phyloP scores from a whole-genome alignment of 2,888 invertebrate species.

The Brachypalpus laphriformis region DNA sequence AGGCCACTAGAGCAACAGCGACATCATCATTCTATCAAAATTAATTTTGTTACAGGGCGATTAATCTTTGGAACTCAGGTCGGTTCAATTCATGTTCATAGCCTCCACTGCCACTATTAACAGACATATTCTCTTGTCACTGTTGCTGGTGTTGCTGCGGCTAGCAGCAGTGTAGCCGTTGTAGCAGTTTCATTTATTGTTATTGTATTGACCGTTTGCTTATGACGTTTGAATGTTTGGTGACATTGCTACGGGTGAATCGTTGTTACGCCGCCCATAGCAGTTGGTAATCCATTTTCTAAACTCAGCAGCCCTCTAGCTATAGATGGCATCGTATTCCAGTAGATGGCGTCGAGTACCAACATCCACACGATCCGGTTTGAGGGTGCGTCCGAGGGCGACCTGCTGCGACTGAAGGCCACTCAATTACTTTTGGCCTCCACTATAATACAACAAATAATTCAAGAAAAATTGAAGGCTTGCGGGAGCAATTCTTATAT shows the following conservation, averaged over 20 bases:
- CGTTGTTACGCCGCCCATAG: constrained; percentile 77
- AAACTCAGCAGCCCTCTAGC: constrained; percentile 80
- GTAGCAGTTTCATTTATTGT: constrained; percentile 62
- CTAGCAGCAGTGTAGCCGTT: no score
- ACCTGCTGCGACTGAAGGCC: constrained; percentile 75
- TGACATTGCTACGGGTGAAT: constrained; percentile 82
- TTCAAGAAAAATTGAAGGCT: no score
- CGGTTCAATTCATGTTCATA: constrained; percentile 77
- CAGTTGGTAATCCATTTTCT: constrained; percentile 79
- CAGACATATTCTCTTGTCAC: constrained; percentile 72
- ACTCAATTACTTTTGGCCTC: constrained; percentile 59
- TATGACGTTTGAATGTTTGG: constrained; percentile 79
- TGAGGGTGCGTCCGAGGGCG: constrained; percentile 80
- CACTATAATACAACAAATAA: no score
- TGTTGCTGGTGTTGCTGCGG: constrained; percentile 64
- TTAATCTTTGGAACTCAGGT: no score
- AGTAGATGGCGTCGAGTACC: constrained; percentile 70
- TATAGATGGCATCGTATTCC: constrained; percentile 77
- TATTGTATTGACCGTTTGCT: constrained; percentile 73
- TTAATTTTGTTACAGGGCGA: no score
- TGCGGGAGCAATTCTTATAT: no score
- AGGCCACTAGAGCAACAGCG: no score
- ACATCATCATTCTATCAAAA: no score
- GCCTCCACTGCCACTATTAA: constrained; percentile 51
- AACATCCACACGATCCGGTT: constrained; percentile 65